These are phyloP conservation scores for Nysson spinosus DNA, from an alignment of 2,888 invertebrate genomes.

Conservation along the genomic window DNA sequence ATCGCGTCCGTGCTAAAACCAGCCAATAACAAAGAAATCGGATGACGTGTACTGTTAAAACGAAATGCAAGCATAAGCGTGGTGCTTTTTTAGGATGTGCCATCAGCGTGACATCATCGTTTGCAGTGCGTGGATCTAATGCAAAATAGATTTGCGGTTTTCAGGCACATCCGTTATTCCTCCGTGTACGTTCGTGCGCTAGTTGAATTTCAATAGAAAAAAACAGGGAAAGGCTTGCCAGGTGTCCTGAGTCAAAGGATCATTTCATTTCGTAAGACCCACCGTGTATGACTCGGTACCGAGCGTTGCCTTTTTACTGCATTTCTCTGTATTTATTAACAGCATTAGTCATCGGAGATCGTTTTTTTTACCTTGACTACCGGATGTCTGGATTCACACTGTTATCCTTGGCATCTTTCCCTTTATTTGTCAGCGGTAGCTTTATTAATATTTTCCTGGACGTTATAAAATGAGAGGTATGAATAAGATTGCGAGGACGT, in stretches of 20 bases:
- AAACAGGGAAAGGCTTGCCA: neutral
- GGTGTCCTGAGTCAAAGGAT: neutral
- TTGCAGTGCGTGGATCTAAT: constrained; percentile 60
- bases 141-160: constrained; percentile 67
- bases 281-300: constrained; percentile 6
- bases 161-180: constrained; percentile 54
- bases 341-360: constrained; percentile 36
- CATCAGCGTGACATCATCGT: constrained; percentile 61
- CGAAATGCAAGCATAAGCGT: constrained; percentile 1
- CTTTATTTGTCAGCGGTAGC: no score
- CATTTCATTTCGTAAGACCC: constrained; percentile 32
- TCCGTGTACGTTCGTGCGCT: constrained; percentile 22
- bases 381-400: constrained; percentile 21
- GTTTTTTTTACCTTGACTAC: constrained; percentile 34
- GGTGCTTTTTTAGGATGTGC: constrained; percentile 45
- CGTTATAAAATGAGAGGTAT: no score
- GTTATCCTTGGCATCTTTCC: no score
- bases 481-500: no score
- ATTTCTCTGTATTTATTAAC: constrained; percentile 34
- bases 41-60: constrained; percentile 36
- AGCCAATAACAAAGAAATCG: constrained; percentile 10
- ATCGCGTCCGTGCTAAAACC: constrained; percentile 4
- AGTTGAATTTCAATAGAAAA: constrained; percentile 35
- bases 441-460: no score
- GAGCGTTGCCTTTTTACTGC: constrained; percentile 19